Base-by-base conservation (phyloP, 2,888 invertebrate genomes). In the Mythimna ferrago region DNA sequence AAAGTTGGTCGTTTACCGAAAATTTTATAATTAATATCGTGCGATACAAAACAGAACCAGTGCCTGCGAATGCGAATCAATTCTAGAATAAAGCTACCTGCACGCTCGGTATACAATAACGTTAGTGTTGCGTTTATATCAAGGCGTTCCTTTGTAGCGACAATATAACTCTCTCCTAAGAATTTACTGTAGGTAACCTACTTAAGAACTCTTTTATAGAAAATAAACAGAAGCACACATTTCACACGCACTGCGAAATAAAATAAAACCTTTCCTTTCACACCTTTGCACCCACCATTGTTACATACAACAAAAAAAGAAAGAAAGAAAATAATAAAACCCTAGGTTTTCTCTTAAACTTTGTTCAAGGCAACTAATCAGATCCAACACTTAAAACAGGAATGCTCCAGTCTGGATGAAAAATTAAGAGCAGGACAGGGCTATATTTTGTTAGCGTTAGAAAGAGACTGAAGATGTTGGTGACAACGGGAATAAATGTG, bases 401-500 rank as follows among this genome's bases (percentile, higher is more conserved):
- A 64, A 53, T 56, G 35, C 65, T 51, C 26, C 6, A n/a, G 41
- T 35, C 19, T 51, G 19, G 21, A 7, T 56, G 71, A 76, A 67
- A 78, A 70, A 71, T 81, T 53, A 53, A 58, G 51, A 80, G 41
- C 5, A 56, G 53, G 54, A 72, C 38, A 21, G 21, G 21, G 16
- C 44, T 63, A 65, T 63, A 38, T 56, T 66, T 65, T 63, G 11
- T 48, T 21, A 0, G 10, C 0, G 74, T 68, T 48, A 54, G 80
- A 73, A 58, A 66, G 57, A 35, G 71, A 74, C 67, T 48, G 41
- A 70, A 66, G 44, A 66, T 83, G 65, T 48, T 65, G 62, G 76
- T 76, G 73, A 66, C 64, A 83, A 66, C 48, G 48, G 35, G 44
- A 60, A 76, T 62, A 66, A 83, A 85, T 83, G 72, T 63, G 58